Conservation (phyloP, 2,797 vertebrate genomes). For the Mormyrus proboscirostris region DNA sequence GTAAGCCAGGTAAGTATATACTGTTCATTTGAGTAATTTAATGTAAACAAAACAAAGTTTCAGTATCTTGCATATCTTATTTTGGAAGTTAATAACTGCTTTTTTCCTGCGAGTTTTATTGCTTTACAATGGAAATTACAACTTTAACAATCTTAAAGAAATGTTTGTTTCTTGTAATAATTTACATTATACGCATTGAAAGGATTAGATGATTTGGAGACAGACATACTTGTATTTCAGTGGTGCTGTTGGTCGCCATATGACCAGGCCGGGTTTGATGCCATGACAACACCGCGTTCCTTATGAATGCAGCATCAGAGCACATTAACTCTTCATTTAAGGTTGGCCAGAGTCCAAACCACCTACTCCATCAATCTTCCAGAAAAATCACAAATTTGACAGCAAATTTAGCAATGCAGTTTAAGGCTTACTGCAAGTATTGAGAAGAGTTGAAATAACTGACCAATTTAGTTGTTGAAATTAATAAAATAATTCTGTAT, state of each 20-base stretch:
- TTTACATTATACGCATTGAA: conserved; percentile 42
- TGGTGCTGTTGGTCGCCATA: conserved; percentile 52
- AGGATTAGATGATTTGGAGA: conserved; percentile 44
- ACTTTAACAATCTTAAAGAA: conserved; percentile 42
- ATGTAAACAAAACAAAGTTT: conserved; percentile 60
- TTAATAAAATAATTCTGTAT: conserved; percentile 67
- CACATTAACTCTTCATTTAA: conserved; percentile 67
- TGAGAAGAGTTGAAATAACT: conserved; percentile 58
- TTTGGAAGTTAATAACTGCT: background rate
- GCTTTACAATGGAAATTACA: background rate
- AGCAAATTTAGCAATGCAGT: conserved; percentile 73
- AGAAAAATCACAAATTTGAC: conserved; percentile 71
- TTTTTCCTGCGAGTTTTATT: background rate
- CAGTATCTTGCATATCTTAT: conserved; percentile 25
- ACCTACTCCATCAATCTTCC: conserved; percentile 73
- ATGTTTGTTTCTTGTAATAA: conserved; percentile 54
- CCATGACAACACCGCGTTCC: conserved; percentile 52
- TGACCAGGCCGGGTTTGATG: conserved; percentile 54
- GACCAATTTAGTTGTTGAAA: conserved; percentile 58
- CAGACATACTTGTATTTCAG: conserved; percentile 56
- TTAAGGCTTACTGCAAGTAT: conserved; percentile 59
- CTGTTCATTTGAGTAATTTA: conserved; percentile 53
- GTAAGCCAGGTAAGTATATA: conserved; percentile 58
- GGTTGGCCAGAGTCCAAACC: conserved; percentile 60
- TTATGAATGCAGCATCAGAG: conserved; percentile 53